Percentiles rank a stretch among this genome's conserved stretches.
These are phyloP conservation scores for Montipora sp. DNA, from an alignment of 64 coral and sea anemone genomes.

Conservation along the genomic window DNA sequence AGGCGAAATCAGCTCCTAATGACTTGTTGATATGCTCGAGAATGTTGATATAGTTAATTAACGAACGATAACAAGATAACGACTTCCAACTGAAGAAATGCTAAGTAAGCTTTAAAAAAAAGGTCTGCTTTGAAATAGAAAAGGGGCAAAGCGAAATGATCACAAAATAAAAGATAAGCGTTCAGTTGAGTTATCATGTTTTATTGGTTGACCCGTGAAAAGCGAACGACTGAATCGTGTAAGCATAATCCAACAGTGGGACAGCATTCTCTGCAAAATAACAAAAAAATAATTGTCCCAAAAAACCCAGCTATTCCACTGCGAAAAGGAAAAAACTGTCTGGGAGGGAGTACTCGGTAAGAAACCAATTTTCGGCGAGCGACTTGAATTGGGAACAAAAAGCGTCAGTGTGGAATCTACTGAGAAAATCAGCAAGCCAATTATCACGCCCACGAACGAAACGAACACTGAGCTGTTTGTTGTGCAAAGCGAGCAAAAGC, in stretches of 20 bases:
- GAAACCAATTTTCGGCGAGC: neutral
- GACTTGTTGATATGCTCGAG: slow-evolving; percentile 5
- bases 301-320: neutral
- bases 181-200: slow-evolving; percentile 57
- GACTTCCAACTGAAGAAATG: neutral
- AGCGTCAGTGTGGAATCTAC: neutral
- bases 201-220: slow-evolving; percentile 64
- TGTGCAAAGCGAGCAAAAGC: slow-evolving; percentile 44
- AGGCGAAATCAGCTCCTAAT: neutral
- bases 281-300: neutral
- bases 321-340: slow-evolving; percentile 12
- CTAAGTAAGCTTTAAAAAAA: neutral
- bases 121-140: slow-evolving; percentile 38
- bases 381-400: neutral
- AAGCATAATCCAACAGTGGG: slow-evolving; percentile 12
- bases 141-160: slow-evolving; percentile 24
- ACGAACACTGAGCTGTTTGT: slow-evolving; percentile 4
- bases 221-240: slow-evolving; percentile 5
- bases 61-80: slow-evolving; percentile 1
- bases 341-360: neutral
- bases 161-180: slow-evolving; percentile 48
- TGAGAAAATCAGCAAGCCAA: slow-evolving; percentile 25
- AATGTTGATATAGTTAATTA: slow-evolving; percentile 12
- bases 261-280: slow-evolving; percentile 9
- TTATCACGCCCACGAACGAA: slow-evolving; percentile 15